phyloP scores from a whole-genome alignment of 1,140 invertebrate species.

The Dinothrombium tinctorium region DNA sequence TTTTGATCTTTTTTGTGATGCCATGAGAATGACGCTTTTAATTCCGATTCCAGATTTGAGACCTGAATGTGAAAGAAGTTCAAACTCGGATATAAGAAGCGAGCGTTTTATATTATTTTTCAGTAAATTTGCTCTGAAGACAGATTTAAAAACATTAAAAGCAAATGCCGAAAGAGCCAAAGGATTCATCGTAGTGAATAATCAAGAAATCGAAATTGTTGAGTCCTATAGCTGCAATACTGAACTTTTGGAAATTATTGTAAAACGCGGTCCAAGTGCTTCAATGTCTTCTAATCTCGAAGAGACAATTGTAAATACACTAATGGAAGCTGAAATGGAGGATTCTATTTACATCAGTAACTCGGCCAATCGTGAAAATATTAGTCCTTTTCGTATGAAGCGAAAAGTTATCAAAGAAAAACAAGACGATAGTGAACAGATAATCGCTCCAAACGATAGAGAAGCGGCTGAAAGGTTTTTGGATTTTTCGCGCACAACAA shows the following conservation, averaged over 20 bases:
- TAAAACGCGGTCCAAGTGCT: not conserved
- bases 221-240: not conserved
- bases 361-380: not conserved
- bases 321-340: slow-evolving; percentile 5
- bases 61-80: not conserved
- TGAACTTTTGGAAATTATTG: not conserved
- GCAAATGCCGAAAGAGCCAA: too few relatives aligned
- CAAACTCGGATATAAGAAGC: not conserved
- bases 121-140: not conserved
- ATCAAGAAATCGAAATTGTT: not conserved
- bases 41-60: not conserved
- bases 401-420: slow-evolving; percentile 6
- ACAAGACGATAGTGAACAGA: slow-evolving; percentile 7
- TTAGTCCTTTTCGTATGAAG: slow-evolving; percentile 9
- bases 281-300: not conserved
- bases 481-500: not conserved
- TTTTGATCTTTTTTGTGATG: not conserved
- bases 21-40: not conserved
- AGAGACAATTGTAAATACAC: not conserved
- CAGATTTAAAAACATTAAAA: not conserved
- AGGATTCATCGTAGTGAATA: too few relatives aligned
- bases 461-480: slow-evolving; percentile 6
- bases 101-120: not conserved
- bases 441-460: slow-evolving; percentile 12
- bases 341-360: slow-evolving; percentile 11